These are phyloP conservation scores for Pseudopipra pipra DNA, from an alignment of 2,113 vertebrate genomes.

Conservation along the genomic window DNA sequence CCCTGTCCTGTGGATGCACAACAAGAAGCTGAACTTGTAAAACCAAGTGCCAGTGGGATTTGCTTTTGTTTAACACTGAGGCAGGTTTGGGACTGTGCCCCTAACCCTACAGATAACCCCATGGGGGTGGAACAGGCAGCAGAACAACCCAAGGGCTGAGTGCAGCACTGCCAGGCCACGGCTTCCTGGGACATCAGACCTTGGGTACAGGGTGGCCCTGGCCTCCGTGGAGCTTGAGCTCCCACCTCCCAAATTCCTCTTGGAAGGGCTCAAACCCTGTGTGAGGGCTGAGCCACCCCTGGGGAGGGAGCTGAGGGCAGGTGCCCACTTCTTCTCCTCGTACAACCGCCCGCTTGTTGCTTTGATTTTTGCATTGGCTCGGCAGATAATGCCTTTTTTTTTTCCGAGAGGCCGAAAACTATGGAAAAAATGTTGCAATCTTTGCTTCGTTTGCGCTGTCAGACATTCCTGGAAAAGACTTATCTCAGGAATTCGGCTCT, in stretches of 20 bases:
- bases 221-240: neutral
- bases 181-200: fast-evolving
- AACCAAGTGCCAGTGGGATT: neutral
- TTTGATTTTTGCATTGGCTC: neutral
- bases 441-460: conserved; percentile 11
- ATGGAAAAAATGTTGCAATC: conserved; percentile 59
- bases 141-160: neutral
- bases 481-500: conserved; percentile 62
- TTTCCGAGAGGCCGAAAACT: neutral
- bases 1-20: neutral
- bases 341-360: neutral
- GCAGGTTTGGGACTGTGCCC: neutral
- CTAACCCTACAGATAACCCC: neutral
- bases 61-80: fast-evolving
- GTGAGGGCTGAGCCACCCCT: neutral
- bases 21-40: fast-evolving
- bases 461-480: conserved; percentile 60
- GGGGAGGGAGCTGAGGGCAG: neutral
- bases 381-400: neutral
- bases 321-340: neutral
- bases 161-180: fast-evolving
- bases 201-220: neutral
- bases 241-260: neutral
- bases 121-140: neutral
- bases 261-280: neutral